Evolutionary conservation across 1,140 invertebrate species (phyloP), one percentile per base, ranked within the genome.

Genomic region (Panagrolaimus sp.): DNA sequence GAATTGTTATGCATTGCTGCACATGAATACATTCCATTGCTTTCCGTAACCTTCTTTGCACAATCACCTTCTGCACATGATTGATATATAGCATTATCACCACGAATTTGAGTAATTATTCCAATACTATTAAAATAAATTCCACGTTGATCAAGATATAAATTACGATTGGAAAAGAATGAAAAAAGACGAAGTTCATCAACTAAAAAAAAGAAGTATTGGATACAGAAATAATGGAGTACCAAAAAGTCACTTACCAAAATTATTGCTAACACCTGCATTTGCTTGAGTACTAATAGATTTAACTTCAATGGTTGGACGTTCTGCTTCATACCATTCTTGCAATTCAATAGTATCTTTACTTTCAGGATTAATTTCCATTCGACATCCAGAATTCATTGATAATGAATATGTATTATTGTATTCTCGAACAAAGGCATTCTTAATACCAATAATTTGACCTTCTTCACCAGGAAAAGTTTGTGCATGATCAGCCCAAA

Each of bases 1-100:
- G 88, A 91, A 69, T 92, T 90, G 57, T 88, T 86, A 72, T 89
- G 88, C 83, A 95, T 98, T 84, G 96, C 96, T 83, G 98, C 95
- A 84, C 96, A 98, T 70, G 92, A 87, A 82, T 89, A 98, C 74
- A 89, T 86, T 8, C 90, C 91, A 83, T 93, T 92, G 53, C 90
- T 88, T 80, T 89, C 71, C 31, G 61, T 51, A 9, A 81, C 68
- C 44, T 81, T 81, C 76, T 81, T 81, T n/a, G 71, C 63, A 65
- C 79, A 81, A 31, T 67, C 69, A 14, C 76, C 66, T 13, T 63
- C 45, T n/a, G 72, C 51, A 46, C 78, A 79, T 11, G 62, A 76
- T 79, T 80, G 66, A 64, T 78, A 78, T 14, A 78, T 20, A 16
- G 78, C 72, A 63, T 78, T 79, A 25, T 78, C 77, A 9, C 57